These are phyloP conservation scores for Dermochelys coriacea DNA, from an alignment of 2,797 vertebrate genomes.

Conservation along the genomic window DNA sequence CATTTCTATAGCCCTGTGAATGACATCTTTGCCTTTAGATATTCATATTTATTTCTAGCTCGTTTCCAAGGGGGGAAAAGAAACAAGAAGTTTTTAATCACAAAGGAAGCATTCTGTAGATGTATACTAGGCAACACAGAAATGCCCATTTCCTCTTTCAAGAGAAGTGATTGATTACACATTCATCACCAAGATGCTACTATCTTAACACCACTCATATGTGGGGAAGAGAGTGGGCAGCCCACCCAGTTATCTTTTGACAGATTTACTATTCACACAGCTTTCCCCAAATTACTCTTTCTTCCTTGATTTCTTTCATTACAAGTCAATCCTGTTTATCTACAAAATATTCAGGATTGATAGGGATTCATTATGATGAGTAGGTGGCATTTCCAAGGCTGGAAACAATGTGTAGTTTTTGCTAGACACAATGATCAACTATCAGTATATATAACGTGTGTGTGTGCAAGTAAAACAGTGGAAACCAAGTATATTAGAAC, in stretches of 20 bases:
- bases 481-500: not conserved
- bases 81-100: not conserved
- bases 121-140: conserved; percentile 24
- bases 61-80: not conserved
- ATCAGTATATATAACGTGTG: not conserved
- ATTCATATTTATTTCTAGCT: not conserved
- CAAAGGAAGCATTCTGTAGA: conserved; percentile 28
- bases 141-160: conserved; percentile 70
- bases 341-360: not conserved
- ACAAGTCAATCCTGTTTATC: conserved; percentile 3
- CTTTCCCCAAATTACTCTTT: conserved; percentile 3
- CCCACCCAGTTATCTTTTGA: not conserved
- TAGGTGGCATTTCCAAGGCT: not conserved
- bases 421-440: not conserved
- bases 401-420: not conserved
- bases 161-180: conserved; percentile 36
- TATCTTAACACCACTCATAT: not conserved
- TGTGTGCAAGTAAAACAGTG: rapidly evolving
- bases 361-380: not conserved
- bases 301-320: not conserved
- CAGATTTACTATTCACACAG: not conserved
- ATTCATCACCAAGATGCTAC: not conserved
- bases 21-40: not conserved
- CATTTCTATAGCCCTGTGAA: not conserved
- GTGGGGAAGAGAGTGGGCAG: conserved; percentile 22